phyloP scores from a whole-genome alignment of 2,113 vertebrate genomes.

The Noctilio leporinus region DNA sequence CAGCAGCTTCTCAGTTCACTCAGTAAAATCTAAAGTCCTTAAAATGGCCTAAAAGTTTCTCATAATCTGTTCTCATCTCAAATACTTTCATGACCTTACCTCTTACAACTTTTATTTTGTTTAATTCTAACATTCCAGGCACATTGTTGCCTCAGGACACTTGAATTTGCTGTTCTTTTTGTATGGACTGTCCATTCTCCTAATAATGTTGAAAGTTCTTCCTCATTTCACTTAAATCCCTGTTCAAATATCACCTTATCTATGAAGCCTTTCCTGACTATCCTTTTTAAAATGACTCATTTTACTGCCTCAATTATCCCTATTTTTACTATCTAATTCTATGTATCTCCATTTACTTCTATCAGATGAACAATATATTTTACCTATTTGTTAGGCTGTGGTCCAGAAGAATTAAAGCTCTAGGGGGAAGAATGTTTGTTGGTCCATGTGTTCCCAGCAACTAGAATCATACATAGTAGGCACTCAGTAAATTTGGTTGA shows the following conservation, averaged over 20 bases:
- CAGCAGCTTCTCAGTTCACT: not conserved
- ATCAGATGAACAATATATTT: not conserved
- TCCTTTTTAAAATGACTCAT: not conserved
- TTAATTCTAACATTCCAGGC: not conserved
- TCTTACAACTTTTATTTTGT: not conserved
- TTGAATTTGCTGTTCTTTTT: not conserved
- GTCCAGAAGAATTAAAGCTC: not conserved
- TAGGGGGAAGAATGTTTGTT: not conserved
- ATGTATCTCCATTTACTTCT: not conserved
- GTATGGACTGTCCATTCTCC: not conserved
- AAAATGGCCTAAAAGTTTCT: not conserved
- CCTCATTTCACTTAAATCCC: not conserved
- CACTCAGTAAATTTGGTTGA: not conserved
- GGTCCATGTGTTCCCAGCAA: not conserved
- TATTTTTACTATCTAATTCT: not conserved
- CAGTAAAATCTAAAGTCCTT: not conserved
- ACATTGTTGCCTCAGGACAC: not conserved
- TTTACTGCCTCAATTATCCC: not conserved
- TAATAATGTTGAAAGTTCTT: not conserved
- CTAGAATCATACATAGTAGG: not conserved
- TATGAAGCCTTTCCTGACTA: not conserved
- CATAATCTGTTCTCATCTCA: not conserved
- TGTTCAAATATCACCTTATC: not conserved
- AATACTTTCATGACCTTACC: not conserved
- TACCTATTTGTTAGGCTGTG: not conserved